Base-by-base conservation (phyloP, 2,113 vertebrate genomes). In the Podarcis raffonei region DNA sequence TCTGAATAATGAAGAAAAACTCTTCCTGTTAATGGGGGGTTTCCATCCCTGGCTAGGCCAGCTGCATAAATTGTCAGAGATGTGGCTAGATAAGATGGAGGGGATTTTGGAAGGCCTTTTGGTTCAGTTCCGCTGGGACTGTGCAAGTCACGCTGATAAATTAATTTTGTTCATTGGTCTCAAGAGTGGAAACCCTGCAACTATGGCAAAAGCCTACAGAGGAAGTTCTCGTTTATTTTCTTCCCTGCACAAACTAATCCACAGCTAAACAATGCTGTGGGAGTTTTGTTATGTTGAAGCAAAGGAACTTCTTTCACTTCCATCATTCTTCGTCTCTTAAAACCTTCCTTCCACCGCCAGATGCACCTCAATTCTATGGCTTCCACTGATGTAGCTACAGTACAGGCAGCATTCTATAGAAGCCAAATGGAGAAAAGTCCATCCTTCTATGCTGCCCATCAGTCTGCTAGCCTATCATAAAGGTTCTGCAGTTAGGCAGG, bases 31-130 rank as follows among this genome's bases (percentile, higher is more conserved):
- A 81, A 72, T 71, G 75, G 92, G 77, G 92, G 94, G 92, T 94
- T 95, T 94, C 91, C 90, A 94, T 82, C 74, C 91, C 84, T 94
- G 79, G 37, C 65, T 0, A 0, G 87, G 86, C 89, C 94, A 95
- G 91, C 90, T 95, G 90, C 90, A 83, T 77, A 92, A 92, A 90
- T 89, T 92, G 65, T 8, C 87, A 93, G 92, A 93, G 93, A 92
- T 59, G 82, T 66, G 80, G 90, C 74, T 93, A 92, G 96, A 91
- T 95, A 96, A 95, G 89, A 92, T 32, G 92, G 82, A 27, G 87
- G 95, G 93, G 96, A 95, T 96, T 94, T 91, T 93, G 91, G 84
- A 88, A 96, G 82, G 89, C 39, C 72, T 92, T 95, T 96, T 30
- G 91, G 85, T 92, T 92, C 68, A 87, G 66, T 81, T 78, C 88